A percentile compares a stretch with the other conserved stretches of the same genome.
Conservation (phyloP, 2,797 vertebrate genomes). For the Dendrocincla tyrannina region DNA sequence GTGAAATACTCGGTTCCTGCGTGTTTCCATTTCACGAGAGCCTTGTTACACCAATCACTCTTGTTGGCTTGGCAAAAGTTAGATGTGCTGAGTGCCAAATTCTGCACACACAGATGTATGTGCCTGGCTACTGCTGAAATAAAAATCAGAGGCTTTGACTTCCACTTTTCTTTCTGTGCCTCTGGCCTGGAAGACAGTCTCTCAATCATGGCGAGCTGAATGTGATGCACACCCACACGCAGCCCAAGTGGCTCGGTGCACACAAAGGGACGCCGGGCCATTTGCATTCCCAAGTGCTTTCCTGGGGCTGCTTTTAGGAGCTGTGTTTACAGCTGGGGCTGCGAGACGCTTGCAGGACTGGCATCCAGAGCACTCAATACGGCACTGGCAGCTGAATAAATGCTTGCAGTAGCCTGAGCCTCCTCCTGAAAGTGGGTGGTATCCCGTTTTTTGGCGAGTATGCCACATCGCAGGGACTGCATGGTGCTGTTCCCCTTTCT, state of each 20-base stretch:
- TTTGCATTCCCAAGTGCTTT: constrained; percentile 51
- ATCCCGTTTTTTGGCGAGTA: constrained; percentile 15
- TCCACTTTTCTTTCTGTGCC: constrained; percentile 46
- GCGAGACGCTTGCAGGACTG: background rate
- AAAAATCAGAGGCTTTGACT: constrained; percentile 72
- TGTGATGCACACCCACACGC: background rate
- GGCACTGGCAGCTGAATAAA: background rate
- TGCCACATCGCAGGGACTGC: background rate
- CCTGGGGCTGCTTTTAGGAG: constrained; percentile 34
- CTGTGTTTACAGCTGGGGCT: constrained; percentile 32
- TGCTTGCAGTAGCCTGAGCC: background rate
- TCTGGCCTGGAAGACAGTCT: constrained; percentile 53
- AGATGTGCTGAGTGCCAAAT: constrained; percentile 25
- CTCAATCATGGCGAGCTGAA: constrained; percentile 34
- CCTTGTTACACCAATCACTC: constrained; percentile 36
- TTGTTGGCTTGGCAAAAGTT: constrained; percentile 49
- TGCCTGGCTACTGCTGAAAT: constrained; percentile 67
- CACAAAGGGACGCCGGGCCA: background rate
- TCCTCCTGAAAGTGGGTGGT: background rate
- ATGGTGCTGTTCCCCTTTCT: background rate
- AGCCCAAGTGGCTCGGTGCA: background rate
- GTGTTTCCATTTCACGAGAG: constrained; percentile 35
- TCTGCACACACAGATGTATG: constrained; percentile 58
- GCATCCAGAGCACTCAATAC: background rate
- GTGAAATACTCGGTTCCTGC: background rate